Percentiles rank a stretch among this genome's conserved stretches.
phyloP scores from a whole-genome alignment of 2,797 vertebrate species.

The Chelidonichthys spinosus region DNA sequence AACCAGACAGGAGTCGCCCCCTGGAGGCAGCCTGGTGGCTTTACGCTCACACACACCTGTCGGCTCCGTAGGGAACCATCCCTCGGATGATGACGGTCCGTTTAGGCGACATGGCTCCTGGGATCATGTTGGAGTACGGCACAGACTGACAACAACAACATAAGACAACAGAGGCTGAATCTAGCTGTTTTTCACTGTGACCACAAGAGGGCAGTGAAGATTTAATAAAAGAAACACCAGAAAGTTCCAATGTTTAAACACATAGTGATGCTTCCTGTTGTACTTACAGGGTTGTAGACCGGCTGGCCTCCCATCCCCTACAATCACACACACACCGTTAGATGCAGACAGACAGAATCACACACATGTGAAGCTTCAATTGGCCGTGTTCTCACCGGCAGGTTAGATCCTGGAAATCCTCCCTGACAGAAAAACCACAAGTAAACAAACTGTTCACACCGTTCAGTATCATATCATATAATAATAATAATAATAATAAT shows the following conservation, averaged over 20 bases:
- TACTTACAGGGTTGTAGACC: constrained; percentile 85
- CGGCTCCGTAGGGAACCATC: constrained; percentile 73
- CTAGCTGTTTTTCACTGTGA: no score
- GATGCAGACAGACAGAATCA: neutral
- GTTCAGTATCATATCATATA: no score
- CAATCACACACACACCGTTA: constrained; percentile 26
- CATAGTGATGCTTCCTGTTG: no score
- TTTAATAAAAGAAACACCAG: no score
- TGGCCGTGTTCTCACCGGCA: constrained; percentile 70
- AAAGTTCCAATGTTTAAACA: no score
- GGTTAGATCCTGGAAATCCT: constrained; percentile 67
- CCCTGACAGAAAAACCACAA: constrained; percentile 43
- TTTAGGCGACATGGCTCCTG: constrained; percentile 84
- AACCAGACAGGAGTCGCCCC: no score
- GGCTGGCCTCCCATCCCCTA: constrained; percentile 82
- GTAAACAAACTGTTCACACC: no score
- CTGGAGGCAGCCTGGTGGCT: no score
- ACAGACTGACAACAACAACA: constrained; percentile 72
- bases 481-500: no score
- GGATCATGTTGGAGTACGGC: constrained; percentile 79
- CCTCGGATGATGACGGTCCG: constrained; percentile 87
- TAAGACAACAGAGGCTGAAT: no score
- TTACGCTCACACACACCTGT: constrained; percentile 48
- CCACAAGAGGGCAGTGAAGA: no score
- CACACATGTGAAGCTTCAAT: neutral